Conservation (phyloP, 2,888 invertebrate species). For the Ryuthela nishihirai region DNA sequence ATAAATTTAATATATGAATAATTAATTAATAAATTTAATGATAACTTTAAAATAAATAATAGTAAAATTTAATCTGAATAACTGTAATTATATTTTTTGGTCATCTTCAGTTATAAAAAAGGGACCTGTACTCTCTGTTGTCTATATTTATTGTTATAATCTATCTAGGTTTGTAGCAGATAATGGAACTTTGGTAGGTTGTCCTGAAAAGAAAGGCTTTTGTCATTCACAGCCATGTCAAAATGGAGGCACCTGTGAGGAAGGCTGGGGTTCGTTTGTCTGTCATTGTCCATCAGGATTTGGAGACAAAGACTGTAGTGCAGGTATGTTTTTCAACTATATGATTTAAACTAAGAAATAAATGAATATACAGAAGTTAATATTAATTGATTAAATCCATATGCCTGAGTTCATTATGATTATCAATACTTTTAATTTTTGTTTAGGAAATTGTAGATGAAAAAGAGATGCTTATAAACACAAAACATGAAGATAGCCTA, state of each 20-base stretch:
- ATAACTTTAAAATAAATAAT: not conserved
- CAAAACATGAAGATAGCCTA: too few relatives aligned
- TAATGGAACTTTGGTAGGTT: constrained; percentile 81
- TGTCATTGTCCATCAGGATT: constrained; percentile 73
- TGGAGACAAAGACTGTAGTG: constrained; percentile 76
- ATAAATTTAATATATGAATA: not conserved
- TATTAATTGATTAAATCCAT: too few relatives aligned
- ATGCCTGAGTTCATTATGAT: too few relatives aligned
- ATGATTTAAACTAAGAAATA: too few relatives aligned
- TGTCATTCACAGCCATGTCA: constrained; percentile 82
- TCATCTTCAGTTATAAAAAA: not conserved
- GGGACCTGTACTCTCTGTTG: too few relatives aligned
- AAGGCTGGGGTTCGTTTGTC: constrained; percentile 82
- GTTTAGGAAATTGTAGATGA: too few relatives aligned
- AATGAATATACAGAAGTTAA: too few relatives aligned
- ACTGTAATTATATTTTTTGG: not conserved
- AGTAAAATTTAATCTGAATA: not conserved
- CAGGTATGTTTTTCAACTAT: not conserved
- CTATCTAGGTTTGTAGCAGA: constrained; percentile 74
- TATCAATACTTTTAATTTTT: too few relatives aligned
- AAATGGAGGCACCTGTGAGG: constrained; percentile 77
- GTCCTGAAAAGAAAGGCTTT: constrained; percentile 75
- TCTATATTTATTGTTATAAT: too few relatives aligned
- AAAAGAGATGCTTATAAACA: too few relatives aligned
- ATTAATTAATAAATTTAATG: not conserved